Base-by-base conservation (phyloP, 2,888 invertebrate genomes). In the Melanotus villosus region DNA sequence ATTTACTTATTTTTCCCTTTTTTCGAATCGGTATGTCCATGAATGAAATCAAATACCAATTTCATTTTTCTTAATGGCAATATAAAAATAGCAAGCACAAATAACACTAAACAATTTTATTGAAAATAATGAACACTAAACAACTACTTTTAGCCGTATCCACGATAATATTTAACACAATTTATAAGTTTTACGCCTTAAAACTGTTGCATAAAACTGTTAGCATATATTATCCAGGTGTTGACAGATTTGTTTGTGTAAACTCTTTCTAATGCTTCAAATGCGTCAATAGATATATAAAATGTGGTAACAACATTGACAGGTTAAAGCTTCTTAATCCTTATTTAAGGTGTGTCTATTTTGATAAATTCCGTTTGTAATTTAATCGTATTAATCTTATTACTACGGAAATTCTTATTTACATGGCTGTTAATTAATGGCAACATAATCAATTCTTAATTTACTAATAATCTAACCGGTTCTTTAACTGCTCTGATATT, bases 291-390 rank as follows among this genome's bases (percentile, higher is more conserved):
- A 34, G 7, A 10, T 18, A 34, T 54, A 18, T n/a, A n/a, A n/a
- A 21, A 54, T 54, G 18, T 30, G n/a, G 34, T 30, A 54, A 54
- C 14, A 19, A 26, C 18, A 54, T 12, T 9, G 34, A 34, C 54
- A 54, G 14, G 54, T 54, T 54, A 54, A 54, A 18, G 54, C 54
- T 34, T 54, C 26, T 34, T 54, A 54, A 54, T 54, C 54, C 36
- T 34, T 14, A 16, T 41, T 41, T 16, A 16, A 41, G 41, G 41
- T 41, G 41, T 18, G 41, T 16, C 41, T 41, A 41, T 41, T 41
- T 16, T 18, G 16, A 41, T 16, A 14, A 41, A 41, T 41, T 41
- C 41, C 9, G 12, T 16, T 41, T 41, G 41, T 14, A 18, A 41
- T 18, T 38, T 41, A 18, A 41, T 41, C 41, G 14, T 41, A 14